phyloP scores from a whole-genome alignment of 2,888 invertebrate genomes.

The Nephrotoma flavescens region DNA sequence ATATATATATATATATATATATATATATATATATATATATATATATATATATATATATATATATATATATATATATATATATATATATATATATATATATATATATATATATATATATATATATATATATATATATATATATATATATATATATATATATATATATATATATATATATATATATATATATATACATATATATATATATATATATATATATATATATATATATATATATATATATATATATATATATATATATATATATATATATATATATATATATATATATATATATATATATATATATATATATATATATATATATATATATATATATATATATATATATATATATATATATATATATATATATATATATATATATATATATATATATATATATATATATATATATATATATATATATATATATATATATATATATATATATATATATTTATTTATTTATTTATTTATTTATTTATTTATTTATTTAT shows the following conservation, averaged over 20 bases:
- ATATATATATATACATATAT: neutral
- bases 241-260: neutral
- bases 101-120: too few relatives aligned
- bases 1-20: too few relatives aligned
- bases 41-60: too few relatives aligned
- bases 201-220: neutral
- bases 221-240: neutral
- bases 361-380: neutral
- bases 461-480: too few relatives aligned
- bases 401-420: too few relatives aligned
- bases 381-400: too few relatives aligned
- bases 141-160: neutral
- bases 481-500: too few relatives aligned
- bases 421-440: too few relatives aligned
- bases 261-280: neutral
- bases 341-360: neutral
- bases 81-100: too few relatives aligned
- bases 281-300: neutral
- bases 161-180: neutral
- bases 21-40: too few relatives aligned
- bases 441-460: too few relatives aligned
- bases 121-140: neutral
- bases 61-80: too few relatives aligned
- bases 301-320: neutral
- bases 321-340: neutral